Evolutionary conservation across 2,113 vertebrate species (phyloP), one percentile per base, ranked within the genome.

Genomic region (Ammospiza caudacuta): DNA sequence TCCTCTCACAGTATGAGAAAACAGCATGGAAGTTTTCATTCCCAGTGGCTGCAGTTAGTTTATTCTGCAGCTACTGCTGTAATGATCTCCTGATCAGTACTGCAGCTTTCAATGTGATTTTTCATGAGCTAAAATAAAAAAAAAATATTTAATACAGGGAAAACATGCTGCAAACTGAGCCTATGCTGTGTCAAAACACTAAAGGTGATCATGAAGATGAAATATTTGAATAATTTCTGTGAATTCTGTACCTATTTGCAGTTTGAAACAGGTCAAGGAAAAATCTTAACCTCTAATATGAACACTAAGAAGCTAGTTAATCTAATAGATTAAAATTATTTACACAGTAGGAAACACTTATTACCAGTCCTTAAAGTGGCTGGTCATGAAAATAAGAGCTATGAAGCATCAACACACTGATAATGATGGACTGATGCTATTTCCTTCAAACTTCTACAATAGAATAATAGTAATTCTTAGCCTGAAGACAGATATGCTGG

Each of bases 21-120:
- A 16, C 25, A 83, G 25, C 43, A 77, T 0, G 0, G n/a, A 73
- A 54, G 19, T 67, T 92, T 83, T 63, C 2, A 1, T 33, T 70
- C 15, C n/a, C 43, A 57, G 37, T 29, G 39, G 7, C 20, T 76
- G 19, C 21, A 76, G 41, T 24, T 35, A 70, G 31, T 41, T 92
- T 72, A 66, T 51, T 72, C 15, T 73, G 41, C n/a, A 85, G 15
- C 11, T 49, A 21, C 25, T 35, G 19, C n/a, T 58, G 11, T 46
- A 55, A 54, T 7, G 9, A 74, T 35, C 55, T 90, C 63, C 43
- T 58, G 16, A 67, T 77, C 39, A 85, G 17, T 41, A 35, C 49
- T 61, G 61, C 20, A 77, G 47, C 21, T 74, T 83, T 47, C 51
- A 92, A 0, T 28, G 39, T 44, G 35, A 35, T 77, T 92, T 90